phyloP scores from a whole-genome alignment of 53 echinoderm and acorn worm genomes.

The Apostichopus leukothele region DNA sequence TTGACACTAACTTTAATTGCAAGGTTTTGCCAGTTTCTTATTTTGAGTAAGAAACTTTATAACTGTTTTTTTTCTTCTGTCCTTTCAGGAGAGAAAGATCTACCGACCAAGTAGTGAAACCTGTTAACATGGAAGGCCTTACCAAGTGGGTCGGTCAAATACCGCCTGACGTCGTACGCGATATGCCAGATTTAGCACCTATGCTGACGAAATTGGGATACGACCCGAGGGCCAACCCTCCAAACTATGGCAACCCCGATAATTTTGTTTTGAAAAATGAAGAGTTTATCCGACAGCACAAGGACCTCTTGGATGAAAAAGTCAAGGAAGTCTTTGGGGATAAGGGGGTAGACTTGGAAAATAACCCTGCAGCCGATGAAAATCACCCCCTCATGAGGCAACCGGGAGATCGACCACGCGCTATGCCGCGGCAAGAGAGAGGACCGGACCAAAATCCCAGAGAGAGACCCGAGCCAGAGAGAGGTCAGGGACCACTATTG shows the following conservation, averaged over 20 bases:
- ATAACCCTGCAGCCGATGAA: constrained; percentile 26
- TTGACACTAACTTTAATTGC: too few relatives aligned
- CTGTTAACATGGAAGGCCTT: constrained; percentile 91
- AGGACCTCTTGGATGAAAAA: constrained; percentile 60
- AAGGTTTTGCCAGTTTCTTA: too few relatives aligned
- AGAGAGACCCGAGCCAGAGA: not conserved
- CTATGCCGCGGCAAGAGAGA: not conserved
- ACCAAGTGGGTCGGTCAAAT: constrained; percentile 97
- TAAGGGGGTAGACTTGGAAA: constrained; percentile 57
- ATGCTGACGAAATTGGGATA: constrained; percentile 93
- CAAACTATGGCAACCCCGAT: constrained; percentile 93
- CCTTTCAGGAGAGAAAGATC: constrained; percentile 80
- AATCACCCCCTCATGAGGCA: constrained; percentile 29
- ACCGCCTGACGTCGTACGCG: constrained; percentile 77
- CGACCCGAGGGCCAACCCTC: constrained; percentile 88
- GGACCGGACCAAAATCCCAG: not conserved
- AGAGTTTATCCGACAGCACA: constrained; percentile 70
- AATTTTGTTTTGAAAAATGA: constrained; percentile 83
- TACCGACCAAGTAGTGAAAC: constrained; percentile 94
- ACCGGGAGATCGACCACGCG: not conserved
- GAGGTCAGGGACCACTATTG: not conserved
- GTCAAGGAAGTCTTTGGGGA: constrained; percentile 68
- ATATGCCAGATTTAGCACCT: constrained; percentile 88
- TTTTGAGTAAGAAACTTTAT: not conserved
- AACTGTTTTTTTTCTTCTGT: not conserved